Base-by-base conservation (phyloP, 1,140 invertebrate genomes). In the Drosophila lacteicornis region DNA sequence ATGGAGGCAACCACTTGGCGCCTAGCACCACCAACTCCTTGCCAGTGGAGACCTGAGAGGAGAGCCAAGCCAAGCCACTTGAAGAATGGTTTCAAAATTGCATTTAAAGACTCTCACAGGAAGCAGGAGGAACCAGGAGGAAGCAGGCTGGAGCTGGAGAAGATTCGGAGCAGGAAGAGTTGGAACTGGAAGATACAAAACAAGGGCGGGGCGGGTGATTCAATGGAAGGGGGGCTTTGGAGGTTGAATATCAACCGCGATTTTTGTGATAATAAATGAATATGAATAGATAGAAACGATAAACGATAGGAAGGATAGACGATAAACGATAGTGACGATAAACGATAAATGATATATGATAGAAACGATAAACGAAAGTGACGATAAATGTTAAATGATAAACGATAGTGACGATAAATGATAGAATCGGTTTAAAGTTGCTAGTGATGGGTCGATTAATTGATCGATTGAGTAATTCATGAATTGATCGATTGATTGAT, bases 231-330 rank as follows among this genome's bases (percentile, higher is more conserved):
- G 63, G 43, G 42, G 51, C n/a, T 17, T 0, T 11, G 45, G 30
- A 33, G 27, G 49, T 43, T 65, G 27, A 66, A 12, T 17, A 47
- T 25, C 62, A 87, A 78, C 76, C 63, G 67, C 63, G 66, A 66
- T 50, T 76, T 86, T 87, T 87, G 83, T 87, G 83, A 87, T 87
- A 56, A 87, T 87, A 80, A 79, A 57, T 83, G 80, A 83, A 83
- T 83, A 83, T 76, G 80, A 70, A 70, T 70, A 69, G 62, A 53
- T 69, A 53, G 69, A 50, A 73, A 47, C 22, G 60, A 58, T 77
- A 77, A 53, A 36, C 30, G 50, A 36, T 36, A 36, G 36, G 4
- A 4, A 36, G 1, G 36, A 36, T 36, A 53, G n/a, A 65, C 45
- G 71, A 68, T 15, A 38, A 55, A 25, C 4, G 36, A 56, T 25